Evolutionary conservation across 2,888 invertebrate genomes (phyloP).

Genomic region (Malthinus seriepunctatus): DNA sequence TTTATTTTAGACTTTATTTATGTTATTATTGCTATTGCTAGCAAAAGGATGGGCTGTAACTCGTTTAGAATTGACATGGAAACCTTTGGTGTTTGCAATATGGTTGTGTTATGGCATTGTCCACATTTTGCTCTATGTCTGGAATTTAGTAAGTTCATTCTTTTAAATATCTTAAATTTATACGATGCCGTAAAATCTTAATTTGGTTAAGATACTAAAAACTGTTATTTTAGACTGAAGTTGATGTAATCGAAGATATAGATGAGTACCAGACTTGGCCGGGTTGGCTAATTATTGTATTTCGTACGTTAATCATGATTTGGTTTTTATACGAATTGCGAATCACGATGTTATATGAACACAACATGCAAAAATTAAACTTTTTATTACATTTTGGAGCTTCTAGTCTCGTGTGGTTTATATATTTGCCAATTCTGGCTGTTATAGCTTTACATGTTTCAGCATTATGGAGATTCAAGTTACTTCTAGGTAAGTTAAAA

Average conservation of each 20-base stretch:
- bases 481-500: conserved; percentile 74
- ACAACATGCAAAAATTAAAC: conserved; percentile 81
- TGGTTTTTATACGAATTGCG: conserved; percentile 84
- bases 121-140: conserved; percentile 90
- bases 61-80: conserved; percentile 84
- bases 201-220: background rate
- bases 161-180: background rate
- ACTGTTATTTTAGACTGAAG: conserved; percentile 82
- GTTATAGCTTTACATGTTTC: conserved; percentile 92
- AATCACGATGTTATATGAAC: conserved; percentile 79
- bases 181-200: background rate
- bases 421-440: conserved; percentile 93
- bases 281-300: conserved; percentile 89
- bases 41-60: conserved; percentile 99
- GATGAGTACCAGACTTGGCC: conserved; percentile 99
- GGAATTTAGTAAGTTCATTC: conserved; percentile 85
- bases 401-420: conserved; percentile 97
- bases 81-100: conserved; percentile 80
- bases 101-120: conserved; percentile 92
- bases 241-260: conserved; percentile 93
- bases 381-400: conserved; percentile 97
- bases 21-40: conserved; percentile 86
- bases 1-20: conserved; percentile 81
- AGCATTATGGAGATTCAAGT: conserved; percentile 93
- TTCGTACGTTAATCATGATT: conserved; percentile 82